Evolutionary conservation across 2,113 vertebrate species (phyloP).

Genomic region (Nannobrachium achirus): DNA sequence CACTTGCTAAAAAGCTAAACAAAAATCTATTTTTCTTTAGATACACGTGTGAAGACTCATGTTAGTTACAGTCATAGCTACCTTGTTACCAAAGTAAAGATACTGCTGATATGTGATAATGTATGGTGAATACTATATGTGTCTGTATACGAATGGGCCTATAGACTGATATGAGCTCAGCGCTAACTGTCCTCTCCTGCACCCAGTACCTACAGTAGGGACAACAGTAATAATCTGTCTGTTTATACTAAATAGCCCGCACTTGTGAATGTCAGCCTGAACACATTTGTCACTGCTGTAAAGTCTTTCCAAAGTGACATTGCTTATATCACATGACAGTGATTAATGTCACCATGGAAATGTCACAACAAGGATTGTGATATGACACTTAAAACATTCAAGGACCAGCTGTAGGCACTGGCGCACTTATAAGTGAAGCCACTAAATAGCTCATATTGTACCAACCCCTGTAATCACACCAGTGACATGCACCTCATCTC

Average conservation of each 20-base stretch:
- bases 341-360: neutral
- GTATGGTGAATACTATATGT: no score
- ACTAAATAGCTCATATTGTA: neutral
- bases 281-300: constrained; percentile 17
- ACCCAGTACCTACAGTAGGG: constrained; percentile 17
- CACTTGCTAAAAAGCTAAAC: neutral
- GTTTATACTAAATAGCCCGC: constrained; percentile 8
- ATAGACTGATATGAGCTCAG: constrained; percentile 11
- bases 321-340: constrained; percentile 14
- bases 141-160: constrained; percentile 11
- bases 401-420: neutral
- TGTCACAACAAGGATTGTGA: constrained; percentile 16
- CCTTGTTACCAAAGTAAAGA: neutral
- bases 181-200: constrained; percentile 2
- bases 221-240: constrained; percentile 29
- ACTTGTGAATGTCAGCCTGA: constrained; percentile 16
- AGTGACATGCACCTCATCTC: neutral
- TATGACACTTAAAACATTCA: neutral
- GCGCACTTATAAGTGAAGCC: neutral
- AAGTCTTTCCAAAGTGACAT: neutral
- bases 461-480: neutral
- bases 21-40: neutral
- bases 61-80: neutral
- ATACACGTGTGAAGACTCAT: neutral
- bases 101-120: constrained; percentile 5